Evolutionary conservation across 2,113 vertebrate genomes (phyloP).

Genomic region (Mustela lutreola): DNA sequence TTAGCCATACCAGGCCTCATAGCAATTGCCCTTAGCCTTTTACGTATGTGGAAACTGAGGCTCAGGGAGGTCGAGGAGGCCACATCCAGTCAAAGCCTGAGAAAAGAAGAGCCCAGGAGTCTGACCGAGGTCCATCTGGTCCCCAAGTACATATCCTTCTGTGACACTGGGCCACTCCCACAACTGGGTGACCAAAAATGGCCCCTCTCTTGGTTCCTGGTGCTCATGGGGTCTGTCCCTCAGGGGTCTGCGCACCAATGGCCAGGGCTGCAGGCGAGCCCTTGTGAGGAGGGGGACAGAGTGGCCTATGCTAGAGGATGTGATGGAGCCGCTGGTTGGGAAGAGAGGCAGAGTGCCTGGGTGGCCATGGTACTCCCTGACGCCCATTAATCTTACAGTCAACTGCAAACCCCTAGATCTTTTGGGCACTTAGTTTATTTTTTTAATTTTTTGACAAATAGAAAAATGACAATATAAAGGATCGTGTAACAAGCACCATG

Average conservation of each 20-base stretch:
- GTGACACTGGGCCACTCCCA: background rate
- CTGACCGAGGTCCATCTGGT: background rate
- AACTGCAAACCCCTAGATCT: background rate
- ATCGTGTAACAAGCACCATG: background rate
- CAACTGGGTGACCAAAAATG: background rate
- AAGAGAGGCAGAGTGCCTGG: background rate
- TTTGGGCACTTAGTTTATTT: background rate
- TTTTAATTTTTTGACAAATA: conserved; percentile 35
- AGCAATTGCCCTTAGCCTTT: background rate
- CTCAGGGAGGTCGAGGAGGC: background rate
- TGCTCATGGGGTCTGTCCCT: background rate
- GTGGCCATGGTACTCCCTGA: background rate
- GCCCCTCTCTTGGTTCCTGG: background rate
- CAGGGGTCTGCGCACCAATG: fast-evolving
- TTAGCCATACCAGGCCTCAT: background rate
- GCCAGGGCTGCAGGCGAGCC: background rate
- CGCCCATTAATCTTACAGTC: background rate
- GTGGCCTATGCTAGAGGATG: background rate
- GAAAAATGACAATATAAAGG: background rate
- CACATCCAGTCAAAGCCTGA: no score
- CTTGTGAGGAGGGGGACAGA: background rate
- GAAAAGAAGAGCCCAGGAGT: background rate
- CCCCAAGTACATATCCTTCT: background rate
- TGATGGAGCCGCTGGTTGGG: background rate
- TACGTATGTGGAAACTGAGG: background rate